phyloP scores from a whole-genome alignment of 2,113 vertebrate species.

The Vulpes vulpes region DNA sequence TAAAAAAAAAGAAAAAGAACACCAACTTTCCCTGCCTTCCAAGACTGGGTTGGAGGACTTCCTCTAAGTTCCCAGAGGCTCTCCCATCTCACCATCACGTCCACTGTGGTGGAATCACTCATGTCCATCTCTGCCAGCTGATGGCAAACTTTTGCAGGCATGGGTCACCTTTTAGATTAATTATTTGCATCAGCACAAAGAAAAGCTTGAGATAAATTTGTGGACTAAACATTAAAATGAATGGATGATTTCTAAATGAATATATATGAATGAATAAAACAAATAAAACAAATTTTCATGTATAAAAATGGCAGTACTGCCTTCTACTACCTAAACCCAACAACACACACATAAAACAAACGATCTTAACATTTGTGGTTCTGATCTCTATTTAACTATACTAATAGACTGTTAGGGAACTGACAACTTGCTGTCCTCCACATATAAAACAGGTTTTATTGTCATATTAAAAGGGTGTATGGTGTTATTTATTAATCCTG shows the following conservation, averaged over 20 bases:
- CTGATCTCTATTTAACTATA: background rate
- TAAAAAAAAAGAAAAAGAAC: background rate
- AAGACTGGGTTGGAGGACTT: background rate
- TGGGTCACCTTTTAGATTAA: background rate
- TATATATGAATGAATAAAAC: background rate
- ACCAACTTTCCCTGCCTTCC: too few species aligned
- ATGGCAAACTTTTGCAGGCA: background rate
- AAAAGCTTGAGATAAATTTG: background rate
- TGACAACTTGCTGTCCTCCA: background rate
- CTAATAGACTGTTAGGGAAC: background rate
- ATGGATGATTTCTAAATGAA: background rate
- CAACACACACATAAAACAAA: background rate
- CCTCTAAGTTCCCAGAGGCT: accelerated
- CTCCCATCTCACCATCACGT: background rate
- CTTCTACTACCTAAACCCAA: background rate
- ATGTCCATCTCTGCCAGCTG: background rate
- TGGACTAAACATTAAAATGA: background rate
- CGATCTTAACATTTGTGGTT: background rate
- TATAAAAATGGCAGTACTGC: background rate
- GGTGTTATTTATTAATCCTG: background rate
- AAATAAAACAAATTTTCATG: background rate
- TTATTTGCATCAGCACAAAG: background rate
- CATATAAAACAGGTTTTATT: background rate
- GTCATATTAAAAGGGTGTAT: background rate
- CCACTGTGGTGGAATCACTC: background rate